Base-by-base conservation (phyloP, 2,113 vertebrate species). In the Marmota flaviventris region DNA sequence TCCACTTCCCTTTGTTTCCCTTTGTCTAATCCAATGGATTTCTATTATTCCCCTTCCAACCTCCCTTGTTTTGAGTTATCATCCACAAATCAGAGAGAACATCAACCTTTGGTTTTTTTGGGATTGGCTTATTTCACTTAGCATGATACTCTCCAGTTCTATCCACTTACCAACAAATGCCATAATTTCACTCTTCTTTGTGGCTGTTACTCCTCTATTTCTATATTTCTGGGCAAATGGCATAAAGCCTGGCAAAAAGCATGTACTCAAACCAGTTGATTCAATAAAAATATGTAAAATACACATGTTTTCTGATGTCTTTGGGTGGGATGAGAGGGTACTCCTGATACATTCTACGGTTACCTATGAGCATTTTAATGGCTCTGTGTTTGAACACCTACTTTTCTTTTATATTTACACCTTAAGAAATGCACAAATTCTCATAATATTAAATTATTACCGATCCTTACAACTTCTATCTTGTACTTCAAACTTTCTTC, bases 291-390 rank as follows among this genome's bases (percentile, higher is more conserved):
- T 58, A 42, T 25, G 10, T 73, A 89, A 65, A 90, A 85, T 45
- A 53, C 1, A 75, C 3, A 29, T 86, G 22, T 69, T 93, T 82
- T 91, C n/a, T 89, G 39, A 93, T 72, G 39, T 91, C 16, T 86
- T 70, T 13, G 4, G 27, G 32, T 1, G 6, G 12, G 32, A 2
- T 58, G 11, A 29, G 29, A 4, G 5, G 3, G 2, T 5, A 84
- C 12, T 83, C 56, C 89, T 84, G 25, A 39, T 73, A 1, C 14
- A 70, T 56, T 86, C 24, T 67, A 58, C 18, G 4, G n/a, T 65
- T 86, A 63, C 67, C 29, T 85, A 20, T 48, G 75, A 22, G 7
- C 12, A 88, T 34, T 96, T 96, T 85, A 58, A 73, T 53, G 53
- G 48, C 34, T 81, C 5, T 14, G 4, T 39, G 53, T 78, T 69